Conservation (phyloP, 2,888 invertebrate species). For the Gymnosoma rotundatum region DNA sequence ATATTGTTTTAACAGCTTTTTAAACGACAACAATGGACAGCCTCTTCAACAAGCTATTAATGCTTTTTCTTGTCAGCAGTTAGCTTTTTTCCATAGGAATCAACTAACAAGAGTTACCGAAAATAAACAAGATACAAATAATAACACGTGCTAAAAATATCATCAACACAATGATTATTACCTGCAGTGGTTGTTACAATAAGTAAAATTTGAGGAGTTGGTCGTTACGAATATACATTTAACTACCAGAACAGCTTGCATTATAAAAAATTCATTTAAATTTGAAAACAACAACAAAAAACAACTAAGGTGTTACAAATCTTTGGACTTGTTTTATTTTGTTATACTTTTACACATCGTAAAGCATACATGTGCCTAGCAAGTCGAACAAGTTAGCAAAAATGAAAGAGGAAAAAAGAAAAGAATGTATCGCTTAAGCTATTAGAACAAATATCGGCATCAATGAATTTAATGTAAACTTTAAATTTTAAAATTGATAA, state of each 20-base stretch:
- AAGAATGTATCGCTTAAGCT: slow-evolving; percentile 10
- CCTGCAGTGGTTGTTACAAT: slow-evolving; percentile 14
- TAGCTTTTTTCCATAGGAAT: slow-evolving; percentile 47
- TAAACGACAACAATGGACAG: slow-evolving; percentile 51
- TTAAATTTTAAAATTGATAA: slow-evolving; percentile 64
- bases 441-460: slow-evolving; percentile 56
- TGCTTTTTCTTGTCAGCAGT: slow-evolving; percentile 27
- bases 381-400: slow-evolving; percentile 26
- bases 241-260: background rate
- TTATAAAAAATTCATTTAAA: background rate
- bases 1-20: slow-evolving; percentile 45
- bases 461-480: slow-evolving; percentile 70
- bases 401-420: slow-evolving; percentile 3
- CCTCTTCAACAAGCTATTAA: slow-evolving; percentile 58
- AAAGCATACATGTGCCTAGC: slow-evolving; percentile 36
- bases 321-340: background rate
- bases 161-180: slow-evolving; percentile 35
- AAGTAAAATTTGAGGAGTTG: background rate
- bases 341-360: background rate
- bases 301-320: background rate
- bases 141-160: slow-evolving; percentile 66
- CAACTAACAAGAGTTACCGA: slow-evolving; percentile 32
- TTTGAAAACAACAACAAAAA: background rate
- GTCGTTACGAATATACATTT: background rate
- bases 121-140: slow-evolving; percentile 19